A percentile compares a stretch with the other conserved stretches of the same genome.
phyloP scores from a whole-genome alignment of 2,113 vertebrate genomes.

The Notothenia rossii region DNA sequence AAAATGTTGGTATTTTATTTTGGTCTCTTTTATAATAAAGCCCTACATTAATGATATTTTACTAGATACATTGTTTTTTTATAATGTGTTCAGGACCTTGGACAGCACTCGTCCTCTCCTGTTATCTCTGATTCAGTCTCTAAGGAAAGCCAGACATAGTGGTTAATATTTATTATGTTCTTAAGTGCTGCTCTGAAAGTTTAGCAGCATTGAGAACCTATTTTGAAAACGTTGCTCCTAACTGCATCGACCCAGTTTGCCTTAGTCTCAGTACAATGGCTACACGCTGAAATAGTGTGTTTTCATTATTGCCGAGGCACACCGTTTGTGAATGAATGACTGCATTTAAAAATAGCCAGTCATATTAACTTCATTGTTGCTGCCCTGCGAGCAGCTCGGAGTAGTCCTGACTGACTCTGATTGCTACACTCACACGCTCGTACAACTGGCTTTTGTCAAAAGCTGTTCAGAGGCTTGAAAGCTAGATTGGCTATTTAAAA shows the following conservation, averaged over 20 bases:
- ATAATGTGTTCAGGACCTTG: constrained; percentile 48
- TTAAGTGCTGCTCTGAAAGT: background rate
- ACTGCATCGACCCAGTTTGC: constrained; percentile 10
- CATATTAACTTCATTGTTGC: constrained; percentile 10
- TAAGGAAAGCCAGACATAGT: background rate
- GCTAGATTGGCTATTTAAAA: constrained; percentile 32
- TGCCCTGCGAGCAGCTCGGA: background rate
- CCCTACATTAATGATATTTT: too few relatives aligned
- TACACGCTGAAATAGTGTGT: background rate
- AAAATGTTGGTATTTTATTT: background rate
- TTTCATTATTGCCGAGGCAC: background rate
- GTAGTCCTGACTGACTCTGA: constrained; percentile 21
- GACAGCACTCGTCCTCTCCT: constrained; percentile 21
- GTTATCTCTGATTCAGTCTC: background rate
- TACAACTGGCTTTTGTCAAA: constrained; percentile 17
- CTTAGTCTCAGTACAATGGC: background rate
- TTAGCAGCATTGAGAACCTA: background rate
- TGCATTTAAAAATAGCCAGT: background rate
- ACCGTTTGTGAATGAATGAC: constrained; percentile 19
- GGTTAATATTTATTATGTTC: background rate
- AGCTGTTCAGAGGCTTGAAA: constrained; percentile 24
- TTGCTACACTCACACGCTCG: background rate
- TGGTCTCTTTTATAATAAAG: background rate
- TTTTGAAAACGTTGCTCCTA: constrained; percentile 5
- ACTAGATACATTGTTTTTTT: too few relatives aligned